Conservation (phyloP, 2,888 invertebrate genomes). For the Bruchidius siliquastri region DNA sequence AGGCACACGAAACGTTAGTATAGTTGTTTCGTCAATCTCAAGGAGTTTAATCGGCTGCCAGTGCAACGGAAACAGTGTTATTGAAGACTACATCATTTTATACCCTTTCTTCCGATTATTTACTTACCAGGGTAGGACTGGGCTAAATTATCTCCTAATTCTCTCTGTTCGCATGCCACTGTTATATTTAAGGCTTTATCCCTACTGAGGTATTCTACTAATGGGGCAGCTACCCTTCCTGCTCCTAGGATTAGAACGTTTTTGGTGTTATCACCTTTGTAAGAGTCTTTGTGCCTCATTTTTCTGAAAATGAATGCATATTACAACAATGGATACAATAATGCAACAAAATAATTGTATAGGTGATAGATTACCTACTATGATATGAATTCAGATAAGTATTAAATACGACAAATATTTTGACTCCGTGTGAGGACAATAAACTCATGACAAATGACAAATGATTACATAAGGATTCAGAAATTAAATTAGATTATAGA, state of each 20-base stretch:
- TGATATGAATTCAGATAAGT: no score
- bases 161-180: constrained; percentile 63
- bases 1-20: no score
- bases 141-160: constrained; percentile 83
- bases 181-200: constrained; percentile 78
- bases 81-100: not conserved
- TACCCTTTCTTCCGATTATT: not conserved
- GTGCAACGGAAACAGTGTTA: no score
- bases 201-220: constrained; percentile 89
- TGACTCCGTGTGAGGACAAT: no score
- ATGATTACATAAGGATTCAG: no score
- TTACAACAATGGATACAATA: not conserved
- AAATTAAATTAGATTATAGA: no score
- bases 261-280: constrained; percentile 49
- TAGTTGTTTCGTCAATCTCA: no score
- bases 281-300: constrained; percentile 39
- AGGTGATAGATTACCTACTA: no score
- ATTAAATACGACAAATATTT: no score
- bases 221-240: constrained; percentile 84
- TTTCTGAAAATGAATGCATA: constrained; percentile 21
- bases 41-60: no score
- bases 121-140: constrained; percentile 62
- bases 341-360: no score
- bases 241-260: constrained; percentile 89
- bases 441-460: no score